These are phyloP conservation scores for Leucopsar rothschildi DNA, from an alignment of 2,113 vertebrate genomes.

Conservation along the genomic window DNA sequence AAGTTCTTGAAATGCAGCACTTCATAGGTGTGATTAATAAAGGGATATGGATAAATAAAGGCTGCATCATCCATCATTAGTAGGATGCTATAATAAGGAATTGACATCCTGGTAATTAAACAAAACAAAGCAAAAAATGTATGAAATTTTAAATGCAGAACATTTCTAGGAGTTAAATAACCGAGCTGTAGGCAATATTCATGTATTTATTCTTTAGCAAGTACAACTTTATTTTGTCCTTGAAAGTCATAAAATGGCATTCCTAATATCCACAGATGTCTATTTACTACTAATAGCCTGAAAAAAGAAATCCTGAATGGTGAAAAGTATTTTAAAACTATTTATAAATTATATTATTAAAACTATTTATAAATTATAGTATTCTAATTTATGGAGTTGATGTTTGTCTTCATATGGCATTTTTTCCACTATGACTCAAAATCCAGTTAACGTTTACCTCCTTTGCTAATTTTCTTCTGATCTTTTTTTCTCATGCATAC, in stretches of 20 bases:
- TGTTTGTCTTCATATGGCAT: neutral
- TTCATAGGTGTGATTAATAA: neutral
- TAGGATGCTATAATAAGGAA: neutral
- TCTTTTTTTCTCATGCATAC: neutral
- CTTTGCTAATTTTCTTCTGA: neutral
- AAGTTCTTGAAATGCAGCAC: neutral
- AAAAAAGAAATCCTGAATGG: neutral
- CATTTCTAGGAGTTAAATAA: neutral
- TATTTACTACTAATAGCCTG: neutral
- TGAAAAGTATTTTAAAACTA: neutral
- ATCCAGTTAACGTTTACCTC: neutral
- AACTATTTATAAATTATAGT: neutral
- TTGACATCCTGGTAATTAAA: neutral
- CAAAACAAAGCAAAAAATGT: neutral
- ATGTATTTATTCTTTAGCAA: neutral
- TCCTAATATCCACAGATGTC: neutral
- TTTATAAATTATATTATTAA: neutral
- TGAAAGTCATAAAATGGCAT: neutral
- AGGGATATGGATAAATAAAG: neutral
- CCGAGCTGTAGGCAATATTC: neutral
- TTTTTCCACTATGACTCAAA: neutral
- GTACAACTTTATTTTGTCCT: neutral
- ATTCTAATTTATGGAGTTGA: neutral
- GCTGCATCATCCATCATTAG: neutral
- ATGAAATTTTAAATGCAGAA: neutral